Base-by-base conservation (phyloP, 1,140 invertebrate species). In the Telenomus remus region DNA sequence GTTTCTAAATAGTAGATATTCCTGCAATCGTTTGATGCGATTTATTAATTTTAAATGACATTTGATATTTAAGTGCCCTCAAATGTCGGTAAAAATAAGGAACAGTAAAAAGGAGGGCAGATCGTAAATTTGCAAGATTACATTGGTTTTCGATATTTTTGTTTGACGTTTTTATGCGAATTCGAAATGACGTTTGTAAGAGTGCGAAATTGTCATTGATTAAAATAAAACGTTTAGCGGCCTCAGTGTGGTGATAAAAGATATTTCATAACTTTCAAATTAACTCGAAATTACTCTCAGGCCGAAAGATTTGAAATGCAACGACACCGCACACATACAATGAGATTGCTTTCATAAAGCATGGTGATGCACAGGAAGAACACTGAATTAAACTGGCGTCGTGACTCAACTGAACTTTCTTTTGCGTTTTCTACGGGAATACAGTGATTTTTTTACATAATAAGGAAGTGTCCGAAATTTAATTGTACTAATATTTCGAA, bases 401-500 rank as follows among this genome's bases (percentile, higher is more conserved):
- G 64, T 75, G 72, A 76, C 65, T 76, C 50, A 66, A 70, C 60
- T 69, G 72, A 76, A 69, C 72, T 76, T 76, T 76, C 73, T 39
- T 65, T 70, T 76, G 65, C 44, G 60, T 27, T 76, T 75, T 70
- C 49, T 70, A 59, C 50, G 50, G 60, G 55, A 76, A 70, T 55
- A 48, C 50, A 46, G 44, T 42, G 44, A n/a, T n/a, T 27, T 27
- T 70, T 76, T 76, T 68, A 70, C 65, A 76, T 76, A 76, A 76
- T 76, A 69, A 70, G 60, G 65, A 76, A 76, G 55, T 60, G 34
- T 43, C 56, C 16, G 11, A 33, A 43, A 63, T 35, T 74, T 68
- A 75, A 75, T 69, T 68, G 63, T 63, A 57, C 57, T 57, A 68
- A 57, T 75, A 64, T 14, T 35, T 27, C 43, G 39, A 16, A 66